Percentiles rank a stretch among this genome's conserved stretches.
phyloP scores from a whole-genome alignment of 2,797 vertebrate genomes.

The Falco concolor region DNA sequence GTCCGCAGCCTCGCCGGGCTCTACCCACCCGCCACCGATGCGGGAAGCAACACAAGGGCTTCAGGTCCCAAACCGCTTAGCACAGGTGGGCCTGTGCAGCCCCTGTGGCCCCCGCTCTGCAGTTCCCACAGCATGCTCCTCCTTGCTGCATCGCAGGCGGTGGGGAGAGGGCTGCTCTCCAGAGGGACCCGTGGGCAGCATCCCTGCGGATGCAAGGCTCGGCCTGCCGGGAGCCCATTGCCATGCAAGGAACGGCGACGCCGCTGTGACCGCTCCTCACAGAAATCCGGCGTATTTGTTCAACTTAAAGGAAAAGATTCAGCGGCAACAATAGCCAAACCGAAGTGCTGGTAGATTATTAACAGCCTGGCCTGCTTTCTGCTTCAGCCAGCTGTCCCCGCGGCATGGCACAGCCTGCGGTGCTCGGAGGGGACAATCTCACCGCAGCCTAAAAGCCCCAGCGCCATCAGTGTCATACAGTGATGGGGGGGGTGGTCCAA shows the following conservation, averaged over 20 bases:
- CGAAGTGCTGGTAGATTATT: slow-evolving; percentile 59
- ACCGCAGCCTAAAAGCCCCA: background rate
- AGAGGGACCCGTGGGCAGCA: rapidly evolving
- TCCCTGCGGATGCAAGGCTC: background rate
- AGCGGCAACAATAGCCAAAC: background rate
- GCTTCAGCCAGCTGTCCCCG: background rate
- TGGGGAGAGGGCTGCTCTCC: background rate
- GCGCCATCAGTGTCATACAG: rapidly evolving
- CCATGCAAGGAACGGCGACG: background rate
- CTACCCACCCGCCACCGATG: background rate
- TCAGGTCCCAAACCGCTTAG: background rate
- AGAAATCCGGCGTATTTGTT: slow-evolving; percentile 9
- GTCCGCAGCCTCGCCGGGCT: rapidly evolving
- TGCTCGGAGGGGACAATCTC: background rate
- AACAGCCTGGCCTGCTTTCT: slow-evolving; percentile 39
- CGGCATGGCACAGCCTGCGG: background rate
- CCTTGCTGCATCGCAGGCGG: background rate
- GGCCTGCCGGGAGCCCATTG: background rate
- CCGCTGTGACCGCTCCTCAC: background rate
- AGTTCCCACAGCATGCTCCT: background rate
- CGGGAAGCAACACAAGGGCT: background rate
- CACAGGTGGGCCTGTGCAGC: rapidly evolving
- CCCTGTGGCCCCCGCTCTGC: no score
- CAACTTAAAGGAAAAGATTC: background rate
- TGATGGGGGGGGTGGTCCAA: background rate